phyloP scores from a whole-genome alignment of 2,888 invertebrate genomes.

The Zaprionus bogoriensis region DNA sequence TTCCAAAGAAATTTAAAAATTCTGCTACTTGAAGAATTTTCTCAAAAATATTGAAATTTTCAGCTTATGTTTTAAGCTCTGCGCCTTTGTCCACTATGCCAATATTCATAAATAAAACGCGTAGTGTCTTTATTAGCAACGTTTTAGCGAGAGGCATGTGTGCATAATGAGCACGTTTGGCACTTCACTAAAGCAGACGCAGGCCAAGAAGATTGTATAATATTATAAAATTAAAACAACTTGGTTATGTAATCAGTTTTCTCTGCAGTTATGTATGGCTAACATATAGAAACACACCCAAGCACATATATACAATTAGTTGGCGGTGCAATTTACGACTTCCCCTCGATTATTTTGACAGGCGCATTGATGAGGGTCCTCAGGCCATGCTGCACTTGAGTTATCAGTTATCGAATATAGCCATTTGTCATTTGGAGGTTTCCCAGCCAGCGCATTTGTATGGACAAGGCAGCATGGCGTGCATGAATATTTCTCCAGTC shows the following conservation, averaged over 20 bases:
- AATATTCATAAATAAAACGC: constrained; percentile 23
- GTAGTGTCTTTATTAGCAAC: constrained; percentile 55
- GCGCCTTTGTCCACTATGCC: constrained; percentile 27
- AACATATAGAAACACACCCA: background rate
- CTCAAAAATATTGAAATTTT: too few species aligned
- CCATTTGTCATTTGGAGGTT: constrained; percentile 40
- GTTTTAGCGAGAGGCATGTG: constrained; percentile 28
- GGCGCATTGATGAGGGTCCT: constrained; percentile 55
- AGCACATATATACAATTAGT: constrained; percentile 9
- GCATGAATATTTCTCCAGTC: constrained; percentile 30
- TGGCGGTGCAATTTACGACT: constrained; percentile 60
- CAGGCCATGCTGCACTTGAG: constrained; percentile 50
- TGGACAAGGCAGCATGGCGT: constrained; percentile 41
- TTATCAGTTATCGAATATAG: constrained; percentile 31
- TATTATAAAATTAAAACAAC: background rate
- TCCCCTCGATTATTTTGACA: constrained; percentile 69
- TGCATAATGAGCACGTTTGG: constrained; percentile 14
- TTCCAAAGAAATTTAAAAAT: too few species aligned
- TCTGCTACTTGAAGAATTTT: too few species aligned
- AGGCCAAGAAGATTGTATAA: background rate
- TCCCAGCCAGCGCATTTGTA: constrained; percentile 12
- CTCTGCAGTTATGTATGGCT: background rate
- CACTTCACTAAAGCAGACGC: background rate
- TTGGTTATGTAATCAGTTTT: background rate
- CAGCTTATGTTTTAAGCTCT: background rate